Conservation (phyloP, 2,797 vertebrate genomes). For the Microhierax caerulescens region DNA sequence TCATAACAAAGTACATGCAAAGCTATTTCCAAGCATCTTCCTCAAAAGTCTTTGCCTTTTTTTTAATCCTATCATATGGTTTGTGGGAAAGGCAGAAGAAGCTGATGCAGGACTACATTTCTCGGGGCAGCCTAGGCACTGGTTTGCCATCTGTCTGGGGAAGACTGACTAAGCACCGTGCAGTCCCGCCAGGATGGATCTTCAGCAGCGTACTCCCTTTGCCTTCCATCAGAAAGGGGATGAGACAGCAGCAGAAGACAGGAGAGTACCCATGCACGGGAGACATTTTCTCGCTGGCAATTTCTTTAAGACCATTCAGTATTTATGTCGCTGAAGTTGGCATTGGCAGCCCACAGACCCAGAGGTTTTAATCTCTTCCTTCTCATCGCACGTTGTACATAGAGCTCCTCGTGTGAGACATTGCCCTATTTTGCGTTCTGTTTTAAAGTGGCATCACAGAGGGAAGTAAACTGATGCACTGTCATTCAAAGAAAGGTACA, state of each 20-base stretch:
- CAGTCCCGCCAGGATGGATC: neutral
- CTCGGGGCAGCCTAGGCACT: neutral
- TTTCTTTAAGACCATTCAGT: neutral
- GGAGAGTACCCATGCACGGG: neutral
- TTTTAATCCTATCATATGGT: neutral
- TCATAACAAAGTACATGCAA: neutral
- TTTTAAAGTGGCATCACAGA: neutral
- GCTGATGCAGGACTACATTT: neutral
- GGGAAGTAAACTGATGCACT: neutral
- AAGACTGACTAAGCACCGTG: neutral
- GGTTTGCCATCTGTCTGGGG: neutral
- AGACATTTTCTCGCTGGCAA: neutral
- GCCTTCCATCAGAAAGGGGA: neutral
- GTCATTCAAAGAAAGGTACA: neutral
- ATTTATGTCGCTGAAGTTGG: neutral
- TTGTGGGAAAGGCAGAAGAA: neutral
- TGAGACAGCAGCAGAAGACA: neutral
- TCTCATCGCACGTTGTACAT: neutral
- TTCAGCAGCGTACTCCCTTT: neutral
- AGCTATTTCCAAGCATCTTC: neutral
- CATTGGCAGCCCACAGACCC: rapidly evolving
- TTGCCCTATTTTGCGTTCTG: neutral
- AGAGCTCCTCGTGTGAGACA: neutral
- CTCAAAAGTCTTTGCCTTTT: neutral
- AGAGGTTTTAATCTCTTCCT: neutral